Evolutionary conservation across 2,888 invertebrate genomes (phyloP).

Genomic region (Yponomeuta evonymella): DNA sequence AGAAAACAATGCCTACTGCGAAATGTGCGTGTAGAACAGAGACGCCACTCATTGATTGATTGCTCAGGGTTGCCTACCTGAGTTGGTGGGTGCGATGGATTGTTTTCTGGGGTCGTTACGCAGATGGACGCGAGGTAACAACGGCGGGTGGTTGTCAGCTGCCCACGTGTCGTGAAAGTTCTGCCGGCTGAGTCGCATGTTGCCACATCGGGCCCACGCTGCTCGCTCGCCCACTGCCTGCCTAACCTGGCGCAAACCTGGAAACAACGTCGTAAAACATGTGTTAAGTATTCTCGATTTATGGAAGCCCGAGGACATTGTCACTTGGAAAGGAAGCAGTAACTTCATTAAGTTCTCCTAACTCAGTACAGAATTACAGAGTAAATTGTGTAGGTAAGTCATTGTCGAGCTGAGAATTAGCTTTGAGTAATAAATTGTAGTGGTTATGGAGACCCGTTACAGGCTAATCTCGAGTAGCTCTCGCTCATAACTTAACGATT

Average conservation of each 20-base stretch:
- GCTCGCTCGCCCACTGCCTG: neutral
- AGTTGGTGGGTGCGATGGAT: neutral
- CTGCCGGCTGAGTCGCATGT: neutral
- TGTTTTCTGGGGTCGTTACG: neutral
- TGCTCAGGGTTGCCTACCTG: neutral
- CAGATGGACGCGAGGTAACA: slow-evolving; percentile 10
- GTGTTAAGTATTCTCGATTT: slow-evolving; percentile 5
- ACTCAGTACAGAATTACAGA: neutral
- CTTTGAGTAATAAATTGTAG: slow-evolving; percentile 4
- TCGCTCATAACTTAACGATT: neutral
- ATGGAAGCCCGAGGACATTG: slow-evolving; percentile 10
- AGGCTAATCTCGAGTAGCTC: slow-evolving; percentile 1
- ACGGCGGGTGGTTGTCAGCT: slow-evolving; percentile 7
- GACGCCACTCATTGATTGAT: neutral
- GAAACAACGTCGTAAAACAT: slow-evolving; percentile 13
- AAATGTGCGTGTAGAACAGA: neutral
- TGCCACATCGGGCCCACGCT: slow-evolving; percentile 14
- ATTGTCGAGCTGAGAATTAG: slow-evolving; percentile 4
- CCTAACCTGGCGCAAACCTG: slow-evolving; percentile 11
- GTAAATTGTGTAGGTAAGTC: slow-evolving; percentile 3
- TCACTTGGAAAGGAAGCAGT: slow-evolving; percentile 8
- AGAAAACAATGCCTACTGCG: neutral
- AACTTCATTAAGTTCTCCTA: neutral
- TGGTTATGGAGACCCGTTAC: slow-evolving; percentile 5
- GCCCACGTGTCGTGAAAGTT: slow-evolving; percentile 16